These are phyloP conservation scores for Indri indri DNA, from an alignment of 2,113 vertebrate species.

Conservation along the genomic window DNA sequence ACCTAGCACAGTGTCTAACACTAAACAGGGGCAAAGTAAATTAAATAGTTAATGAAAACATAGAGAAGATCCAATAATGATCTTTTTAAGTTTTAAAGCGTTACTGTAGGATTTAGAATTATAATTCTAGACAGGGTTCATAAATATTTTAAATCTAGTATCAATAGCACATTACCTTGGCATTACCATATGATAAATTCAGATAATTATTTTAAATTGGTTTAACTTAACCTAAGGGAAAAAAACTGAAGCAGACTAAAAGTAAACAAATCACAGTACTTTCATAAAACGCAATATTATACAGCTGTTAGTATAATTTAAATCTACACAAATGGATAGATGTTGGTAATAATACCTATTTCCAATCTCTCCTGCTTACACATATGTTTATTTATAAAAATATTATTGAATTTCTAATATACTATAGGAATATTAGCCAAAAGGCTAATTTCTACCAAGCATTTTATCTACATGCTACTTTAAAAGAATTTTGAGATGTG, in stretches of 20 bases:
- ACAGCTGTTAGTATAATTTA: neutral
- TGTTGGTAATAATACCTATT: neutral
- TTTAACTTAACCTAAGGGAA: neutral
- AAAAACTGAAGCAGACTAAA: neutral
- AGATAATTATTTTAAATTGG: neutral
- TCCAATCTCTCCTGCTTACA: neutral
- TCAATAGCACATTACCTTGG: neutral
- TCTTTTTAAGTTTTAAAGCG: slow-evolving; percentile 13
- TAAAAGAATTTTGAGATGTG: neutral
- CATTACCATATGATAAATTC: neutral
- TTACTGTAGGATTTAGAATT: slow-evolving; percentile 25
- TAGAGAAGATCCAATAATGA: neutral
- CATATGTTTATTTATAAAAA: slow-evolving; percentile 5
- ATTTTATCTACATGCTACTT: slow-evolving; percentile 18
- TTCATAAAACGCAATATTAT: neutral
- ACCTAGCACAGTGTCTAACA: neutral
- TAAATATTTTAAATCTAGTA: slow-evolving; percentile 5
- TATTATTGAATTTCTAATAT: slow-evolving; percentile 1
- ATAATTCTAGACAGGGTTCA: neutral
- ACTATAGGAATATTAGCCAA: neutral
- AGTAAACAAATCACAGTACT: slow-evolving; percentile 2
- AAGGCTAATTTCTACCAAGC: slow-evolving; percentile 10
- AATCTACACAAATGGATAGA: neutral
- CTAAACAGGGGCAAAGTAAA: neutral
- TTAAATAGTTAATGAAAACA: slow-evolving; percentile 16